phyloP scores from a whole-genome alignment of 1,140 invertebrate species.

The Linepithema humile region DNA sequence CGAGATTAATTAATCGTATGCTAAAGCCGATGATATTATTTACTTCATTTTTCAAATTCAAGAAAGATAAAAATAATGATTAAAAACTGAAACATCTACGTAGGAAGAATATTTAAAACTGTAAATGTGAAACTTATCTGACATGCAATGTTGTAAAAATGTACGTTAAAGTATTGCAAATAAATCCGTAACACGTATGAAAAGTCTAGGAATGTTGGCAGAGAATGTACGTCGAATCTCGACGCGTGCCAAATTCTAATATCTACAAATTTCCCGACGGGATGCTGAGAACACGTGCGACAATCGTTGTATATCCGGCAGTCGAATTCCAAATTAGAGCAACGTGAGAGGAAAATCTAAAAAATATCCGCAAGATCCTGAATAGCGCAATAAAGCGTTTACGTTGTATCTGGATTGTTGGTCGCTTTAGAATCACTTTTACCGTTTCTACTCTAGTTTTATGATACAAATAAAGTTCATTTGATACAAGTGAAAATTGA shows the following conservation, averaged over 20 bases:
- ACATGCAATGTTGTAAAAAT: not conserved
- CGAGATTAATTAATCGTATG: not conserved
- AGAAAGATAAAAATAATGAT: not conserved
- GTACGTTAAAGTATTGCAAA: slow-evolving; percentile 18
- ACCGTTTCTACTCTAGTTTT: not conserved
- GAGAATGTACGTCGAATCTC: slow-evolving; percentile 17
- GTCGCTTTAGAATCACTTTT: not conserved
- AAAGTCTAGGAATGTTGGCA: not conserved
- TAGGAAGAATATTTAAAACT: not conserved
- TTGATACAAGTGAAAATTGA: not conserved
- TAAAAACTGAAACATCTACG: not conserved
- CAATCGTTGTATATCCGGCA: slow-evolving; percentile 39
- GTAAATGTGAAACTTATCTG: not conserved
- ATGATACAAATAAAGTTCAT: not conserved
- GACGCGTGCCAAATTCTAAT: slow-evolving; percentile 68
- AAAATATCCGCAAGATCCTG: not conserved
- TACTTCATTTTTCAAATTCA: not conserved
- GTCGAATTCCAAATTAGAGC: slow-evolving; percentile 57
- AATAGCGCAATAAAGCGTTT: not conserved
- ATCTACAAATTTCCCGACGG: slow-evolving; percentile 65
- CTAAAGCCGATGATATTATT: not conserved
- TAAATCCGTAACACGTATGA: not conserved
- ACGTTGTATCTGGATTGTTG: not conserved
- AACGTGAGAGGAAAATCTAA: slow-evolving; percentile 28
- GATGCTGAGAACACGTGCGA: slow-evolving; percentile 53